Evolutionary conservation across 2,888 invertebrate genomes (phyloP).

Genomic region (Timema cristinae): DNA sequence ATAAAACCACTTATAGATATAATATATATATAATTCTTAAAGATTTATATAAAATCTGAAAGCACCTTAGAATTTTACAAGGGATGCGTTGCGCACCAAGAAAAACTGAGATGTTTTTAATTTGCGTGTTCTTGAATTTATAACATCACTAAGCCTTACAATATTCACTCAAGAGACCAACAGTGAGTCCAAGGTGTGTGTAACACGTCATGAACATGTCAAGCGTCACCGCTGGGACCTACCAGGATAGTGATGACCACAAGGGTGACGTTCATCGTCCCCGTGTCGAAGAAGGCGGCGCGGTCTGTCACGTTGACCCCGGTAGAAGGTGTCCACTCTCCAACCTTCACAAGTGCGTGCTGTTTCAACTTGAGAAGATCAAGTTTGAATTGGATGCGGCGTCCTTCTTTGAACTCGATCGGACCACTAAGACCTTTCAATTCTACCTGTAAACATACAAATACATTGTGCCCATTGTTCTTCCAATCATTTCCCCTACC

Average conservation of each 20-base stretch:
- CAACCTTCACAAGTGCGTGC: constrained; percentile 68
- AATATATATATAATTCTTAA: too few species aligned
- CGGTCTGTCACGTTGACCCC: constrained; percentile 68
- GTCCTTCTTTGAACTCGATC: constrained; percentile 75
- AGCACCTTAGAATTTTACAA: too few species aligned
- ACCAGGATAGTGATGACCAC: constrained; percentile 73
- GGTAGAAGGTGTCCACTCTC: constrained; percentile 65
- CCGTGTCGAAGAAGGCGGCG: constrained; percentile 67
- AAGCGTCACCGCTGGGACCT: constrained; percentile 40
- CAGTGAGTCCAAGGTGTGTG: too few species aligned
- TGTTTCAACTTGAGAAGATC: constrained; percentile 71
- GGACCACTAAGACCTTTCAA: constrained; percentile 76
- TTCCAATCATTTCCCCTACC: too few species aligned
- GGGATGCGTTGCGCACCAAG: too few species aligned
- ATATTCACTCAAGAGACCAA: too few species aligned
- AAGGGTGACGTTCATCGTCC: constrained; percentile 68
- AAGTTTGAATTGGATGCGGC: constrained; percentile 67
- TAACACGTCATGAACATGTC: too few species aligned
- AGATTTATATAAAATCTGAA: too few species aligned
- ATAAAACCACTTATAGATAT: too few species aligned
- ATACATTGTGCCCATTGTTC: not conserved
- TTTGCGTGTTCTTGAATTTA: too few species aligned
- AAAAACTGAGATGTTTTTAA: too few species aligned
- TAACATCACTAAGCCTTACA: too few species aligned
- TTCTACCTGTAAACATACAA: constrained; percentile 57